Percentiles rank a stretch among this genome's conserved stretches.
phyloP scores from a whole-genome alignment of 2,888 invertebrate species.

The Eugnorisma glareosa region DNA sequence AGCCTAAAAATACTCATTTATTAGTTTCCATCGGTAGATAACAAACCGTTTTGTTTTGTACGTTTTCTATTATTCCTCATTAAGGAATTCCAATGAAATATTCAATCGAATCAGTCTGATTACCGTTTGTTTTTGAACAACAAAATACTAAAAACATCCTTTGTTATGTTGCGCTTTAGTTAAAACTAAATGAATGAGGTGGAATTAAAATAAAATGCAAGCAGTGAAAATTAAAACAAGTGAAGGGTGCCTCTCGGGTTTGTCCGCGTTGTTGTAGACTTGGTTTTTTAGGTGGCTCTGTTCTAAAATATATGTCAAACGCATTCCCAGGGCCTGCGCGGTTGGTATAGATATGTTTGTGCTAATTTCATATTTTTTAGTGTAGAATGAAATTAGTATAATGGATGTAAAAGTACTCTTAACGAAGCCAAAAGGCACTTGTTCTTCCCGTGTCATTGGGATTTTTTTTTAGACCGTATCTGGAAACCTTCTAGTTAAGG shows the following conservation, averaged over 20 bases:
- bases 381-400: neutral
- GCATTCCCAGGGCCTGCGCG: neutral
- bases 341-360: neutral
- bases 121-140: neutral
- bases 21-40: neutral
- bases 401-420: too few species aligned
- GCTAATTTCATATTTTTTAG: neutral
- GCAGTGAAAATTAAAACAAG: conserved; percentile 34
- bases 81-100: conserved; percentile 1
- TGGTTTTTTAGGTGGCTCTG: conserved; percentile 29
- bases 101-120: neutral
- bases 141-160: conserved; percentile 12
- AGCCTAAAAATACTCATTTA: neutral
- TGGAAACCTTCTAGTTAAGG: too few species aligned
- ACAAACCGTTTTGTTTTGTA: neutral
- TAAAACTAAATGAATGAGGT: conserved; percentile 32
- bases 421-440: too few species aligned
- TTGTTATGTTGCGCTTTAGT: conserved; percentile 20
- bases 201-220: conserved; percentile 44
- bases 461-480: too few species aligned
- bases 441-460: too few species aligned
- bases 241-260: conserved; percentile 21
- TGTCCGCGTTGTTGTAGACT: conserved; percentile 29
- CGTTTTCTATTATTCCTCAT: neutral
- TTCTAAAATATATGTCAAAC: conserved; percentile 48